phyloP scores from a whole-genome alignment of 1,140 invertebrate genomes.

The Pachyrhynchus sulphureomaculatus region DNA sequence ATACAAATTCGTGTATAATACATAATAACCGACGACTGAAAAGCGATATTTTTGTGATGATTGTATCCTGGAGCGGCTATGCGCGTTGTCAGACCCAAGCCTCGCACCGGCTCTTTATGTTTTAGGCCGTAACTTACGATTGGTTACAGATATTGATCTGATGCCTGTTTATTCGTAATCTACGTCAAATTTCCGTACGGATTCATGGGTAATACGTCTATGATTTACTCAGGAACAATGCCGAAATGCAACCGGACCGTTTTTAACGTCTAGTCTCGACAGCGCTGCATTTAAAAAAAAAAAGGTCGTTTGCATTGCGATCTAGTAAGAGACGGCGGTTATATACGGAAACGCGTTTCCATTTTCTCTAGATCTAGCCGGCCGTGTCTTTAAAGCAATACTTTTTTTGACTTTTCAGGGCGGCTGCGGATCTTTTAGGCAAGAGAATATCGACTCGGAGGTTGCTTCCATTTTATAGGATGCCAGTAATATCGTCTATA shows the following conservation, averaged over 20 bases:
- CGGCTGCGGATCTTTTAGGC: conserved; percentile 9
- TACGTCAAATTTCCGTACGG: conserved; percentile 42
- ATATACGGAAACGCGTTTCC: conserved; percentile 1
- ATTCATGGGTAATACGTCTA: conserved; percentile 35
- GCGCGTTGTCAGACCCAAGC: conserved; percentile 23
- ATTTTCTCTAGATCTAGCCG: background rate
- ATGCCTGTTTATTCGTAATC: conserved; percentile 46
- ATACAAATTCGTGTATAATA: no score
- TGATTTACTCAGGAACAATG: conserved; percentile 23
- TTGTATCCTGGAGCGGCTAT: conserved; percentile 20
- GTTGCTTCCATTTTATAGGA: conserved; percentile 45
- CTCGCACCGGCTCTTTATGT: conserved; percentile 36
- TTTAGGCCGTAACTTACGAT: conserved; percentile 43
- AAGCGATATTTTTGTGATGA: conserved; percentile 22
- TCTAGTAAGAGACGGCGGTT: background rate
- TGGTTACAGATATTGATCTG: conserved; percentile 46
- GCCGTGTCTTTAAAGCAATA: conserved; percentile 2
- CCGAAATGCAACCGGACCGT: background rate
- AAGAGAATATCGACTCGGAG: conserved; percentile 44
- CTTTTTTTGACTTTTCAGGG: conserved; percentile 13
- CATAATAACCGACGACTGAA: conserved; percentile 2
- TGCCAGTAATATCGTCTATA: conserved; percentile 47
- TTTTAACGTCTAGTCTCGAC: background rate
- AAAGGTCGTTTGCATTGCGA: background rate
- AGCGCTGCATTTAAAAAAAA: background rate